These are phyloP conservation scores for Gallinago nigripennis DNA, from an alignment of 2,797 vertebrate genomes.

Conservation along the genomic window DNA sequence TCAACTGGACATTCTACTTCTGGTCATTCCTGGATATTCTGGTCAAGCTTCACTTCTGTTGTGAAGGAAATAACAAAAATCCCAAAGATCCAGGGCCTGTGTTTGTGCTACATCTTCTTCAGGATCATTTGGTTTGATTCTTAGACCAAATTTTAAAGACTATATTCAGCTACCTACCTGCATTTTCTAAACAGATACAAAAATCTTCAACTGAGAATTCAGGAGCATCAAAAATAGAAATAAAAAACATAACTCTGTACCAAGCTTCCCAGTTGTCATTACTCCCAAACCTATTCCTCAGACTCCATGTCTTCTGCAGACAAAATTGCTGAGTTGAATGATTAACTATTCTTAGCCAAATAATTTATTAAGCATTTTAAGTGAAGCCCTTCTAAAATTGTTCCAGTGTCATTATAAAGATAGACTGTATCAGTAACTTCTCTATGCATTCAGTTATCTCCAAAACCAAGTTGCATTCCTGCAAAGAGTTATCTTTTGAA, in stretches of 20 bases:
- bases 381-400: not conserved
- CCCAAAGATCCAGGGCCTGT: slow-evolving; percentile 61
- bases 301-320: not conserved
- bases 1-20: slow-evolving; percentile 66
- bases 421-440: not conserved
- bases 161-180: not conserved
- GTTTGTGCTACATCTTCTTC: slow-evolving; percentile 13
- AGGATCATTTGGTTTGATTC: slow-evolving; percentile 53
- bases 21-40: slow-evolving; percentile 66
- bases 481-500: not conserved
- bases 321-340: not conserved
- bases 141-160: slow-evolving; percentile 4
- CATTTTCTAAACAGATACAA: not conserved
- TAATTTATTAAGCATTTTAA: not conserved
- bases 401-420: not conserved
- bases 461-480: not conserved
- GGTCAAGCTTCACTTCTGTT: slow-evolving; percentile 69
- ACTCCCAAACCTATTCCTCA: not conserved
- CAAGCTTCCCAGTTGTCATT: not conserved
- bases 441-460: not conserved
- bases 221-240: not conserved
- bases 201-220: not conserved
- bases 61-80: slow-evolving; percentile 70
- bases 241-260: not conserved
- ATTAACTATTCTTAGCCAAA: not conserved